These are phyloP conservation scores for Gorsachius goisagi DNA, from an alignment of 2,113 vertebrate genomes.

Conservation along the genomic window DNA sequence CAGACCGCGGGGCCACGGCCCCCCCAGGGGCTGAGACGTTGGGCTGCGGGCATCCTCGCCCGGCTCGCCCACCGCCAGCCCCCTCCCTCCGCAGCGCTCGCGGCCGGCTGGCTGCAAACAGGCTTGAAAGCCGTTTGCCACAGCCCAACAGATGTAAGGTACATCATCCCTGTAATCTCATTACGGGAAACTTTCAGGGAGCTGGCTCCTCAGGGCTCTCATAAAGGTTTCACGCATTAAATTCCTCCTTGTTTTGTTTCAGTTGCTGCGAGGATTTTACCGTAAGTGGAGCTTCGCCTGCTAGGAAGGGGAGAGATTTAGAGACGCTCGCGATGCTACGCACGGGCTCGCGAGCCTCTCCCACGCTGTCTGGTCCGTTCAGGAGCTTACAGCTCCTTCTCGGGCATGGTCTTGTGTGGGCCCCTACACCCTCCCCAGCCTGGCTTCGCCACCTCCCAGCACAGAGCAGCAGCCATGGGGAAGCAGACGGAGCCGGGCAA, in stretches of 20 bases:
- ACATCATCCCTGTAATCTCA: not conserved
- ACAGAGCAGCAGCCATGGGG: not conserved
- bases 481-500: accelerated
- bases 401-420: not conserved
- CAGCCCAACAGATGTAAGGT: not conserved
- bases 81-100: accelerated
- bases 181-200: not conserved
- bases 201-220: not conserved
- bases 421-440: too few relatives aligned
- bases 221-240: not conserved
- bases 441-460: not conserved
- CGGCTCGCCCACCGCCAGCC: not conserved
- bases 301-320: not conserved
- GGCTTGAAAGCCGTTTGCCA: accelerated
- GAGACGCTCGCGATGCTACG: accelerated
- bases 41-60: accelerated
- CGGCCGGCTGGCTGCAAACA: accelerated
- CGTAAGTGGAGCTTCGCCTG: not conserved
- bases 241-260: not conserved
- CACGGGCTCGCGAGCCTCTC: not conserved
- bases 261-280: not conserved
- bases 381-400: not conserved
- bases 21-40: accelerated
- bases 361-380: not conserved
- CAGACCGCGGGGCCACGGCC: not conserved